A percentile compares a stretch with the other conserved stretches of the same genome.
phyloP scores from a whole-genome alignment of 2,888 invertebrate species.

The Villa cingulata region DNA sequence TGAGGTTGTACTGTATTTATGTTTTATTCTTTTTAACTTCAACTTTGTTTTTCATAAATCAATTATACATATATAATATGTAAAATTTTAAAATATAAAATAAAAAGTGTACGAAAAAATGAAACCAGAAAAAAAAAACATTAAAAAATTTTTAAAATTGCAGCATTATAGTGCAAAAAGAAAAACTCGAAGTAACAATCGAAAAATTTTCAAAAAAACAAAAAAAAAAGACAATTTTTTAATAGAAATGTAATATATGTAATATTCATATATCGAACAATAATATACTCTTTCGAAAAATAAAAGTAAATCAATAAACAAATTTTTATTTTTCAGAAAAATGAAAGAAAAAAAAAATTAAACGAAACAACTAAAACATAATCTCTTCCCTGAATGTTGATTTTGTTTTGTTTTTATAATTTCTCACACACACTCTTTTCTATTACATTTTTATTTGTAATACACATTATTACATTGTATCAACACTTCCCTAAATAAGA shows the following conservation, averaged over 20 bases:
- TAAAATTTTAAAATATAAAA: conserved; percentile 1
- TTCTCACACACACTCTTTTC: conserved; percentile 12
- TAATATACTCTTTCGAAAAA: neutral
- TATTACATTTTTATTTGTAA: conserved; percentile 4
- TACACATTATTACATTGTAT: conserved; percentile 9
- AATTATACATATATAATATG: conserved; percentile 3
- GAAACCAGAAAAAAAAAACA: too few relatives aligned
- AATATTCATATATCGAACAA: neutral
- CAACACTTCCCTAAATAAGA: conserved; percentile 14
- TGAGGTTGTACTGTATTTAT: conserved; percentile 7
- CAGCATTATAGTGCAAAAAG: conserved; percentile 4
- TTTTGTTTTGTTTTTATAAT: conserved; percentile 6
- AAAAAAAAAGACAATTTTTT: too few relatives aligned
- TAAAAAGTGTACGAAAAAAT: neutral
- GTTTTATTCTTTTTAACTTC: neutral
- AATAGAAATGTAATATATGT: neutral
- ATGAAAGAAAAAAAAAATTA: conserved; percentile 10
- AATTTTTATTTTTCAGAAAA: conserved; percentile 1
- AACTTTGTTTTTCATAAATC: too few relatives aligned
- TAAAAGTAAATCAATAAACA: conserved; percentile 1
- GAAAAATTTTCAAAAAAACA: neutral
- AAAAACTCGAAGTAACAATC: conserved; percentile 3
- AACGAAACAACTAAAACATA: conserved; percentile 22
- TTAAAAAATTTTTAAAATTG: conserved; percentile 3
- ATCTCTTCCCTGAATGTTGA: conserved; percentile 24